Evolutionary conservation across 2,797 vertebrate genomes (phyloP).

Genomic region (Pipistrellus nathusii): DNA sequence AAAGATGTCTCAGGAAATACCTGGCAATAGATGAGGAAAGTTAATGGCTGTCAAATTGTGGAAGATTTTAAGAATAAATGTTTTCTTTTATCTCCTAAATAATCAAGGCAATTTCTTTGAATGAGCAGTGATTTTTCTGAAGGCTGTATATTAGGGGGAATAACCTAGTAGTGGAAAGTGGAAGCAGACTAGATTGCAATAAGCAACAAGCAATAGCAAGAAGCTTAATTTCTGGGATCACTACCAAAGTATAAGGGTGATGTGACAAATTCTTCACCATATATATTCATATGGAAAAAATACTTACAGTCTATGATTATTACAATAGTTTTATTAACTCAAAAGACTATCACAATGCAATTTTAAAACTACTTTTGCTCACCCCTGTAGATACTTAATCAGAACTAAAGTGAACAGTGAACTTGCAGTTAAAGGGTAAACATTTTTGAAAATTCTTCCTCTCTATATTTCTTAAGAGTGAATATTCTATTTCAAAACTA

Average conservation of each 20-base stretch:
- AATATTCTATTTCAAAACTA: neutral
- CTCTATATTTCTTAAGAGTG: neutral
- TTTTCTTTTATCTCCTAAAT: constrained; percentile 33
- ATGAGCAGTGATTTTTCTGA: neutral
- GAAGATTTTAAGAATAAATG: neutral
- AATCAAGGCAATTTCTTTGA: neutral
- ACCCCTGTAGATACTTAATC: neutral
- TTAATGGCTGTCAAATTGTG: neutral
- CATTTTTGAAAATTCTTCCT: neutral
- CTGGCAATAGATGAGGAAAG: neutral
- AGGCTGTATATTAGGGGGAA: neutral
- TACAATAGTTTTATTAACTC: neutral
- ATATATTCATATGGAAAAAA: neutral
- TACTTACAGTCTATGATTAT: neutral
- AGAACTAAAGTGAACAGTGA: neutral
- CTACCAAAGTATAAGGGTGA: neutral
- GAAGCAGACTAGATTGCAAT: neutral
- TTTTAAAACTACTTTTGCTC: neutral
- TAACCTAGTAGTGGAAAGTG: neutral
- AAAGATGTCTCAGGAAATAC: neutral
- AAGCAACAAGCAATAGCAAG: neutral
- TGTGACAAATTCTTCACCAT: neutral
- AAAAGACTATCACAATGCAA: neutral
- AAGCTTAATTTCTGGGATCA: neutral
- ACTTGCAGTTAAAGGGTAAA: neutral